phyloP scores from a whole-genome alignment of 1,140 invertebrate genomes.

The Euwallacea fornicatus region DNA sequence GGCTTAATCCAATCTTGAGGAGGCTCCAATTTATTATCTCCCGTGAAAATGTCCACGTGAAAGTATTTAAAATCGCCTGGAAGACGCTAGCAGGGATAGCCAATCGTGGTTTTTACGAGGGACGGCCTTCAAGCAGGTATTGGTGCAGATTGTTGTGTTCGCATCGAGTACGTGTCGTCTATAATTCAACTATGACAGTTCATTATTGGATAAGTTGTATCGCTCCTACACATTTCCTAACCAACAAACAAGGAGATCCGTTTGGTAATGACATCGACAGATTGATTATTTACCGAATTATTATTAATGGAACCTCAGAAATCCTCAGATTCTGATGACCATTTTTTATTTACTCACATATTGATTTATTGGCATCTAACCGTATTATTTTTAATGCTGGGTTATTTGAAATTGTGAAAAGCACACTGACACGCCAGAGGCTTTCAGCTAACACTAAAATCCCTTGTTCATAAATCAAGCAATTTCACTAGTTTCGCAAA shows the following conservation, averaged over 20 bases:
- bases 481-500: conserved; percentile 18
- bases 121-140: not conserved
- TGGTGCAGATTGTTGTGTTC: conserved; percentile 28
- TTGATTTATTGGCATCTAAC: conserved; percentile 20
- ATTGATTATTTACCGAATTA: conserved; percentile 47
- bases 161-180: conserved; percentile 41
- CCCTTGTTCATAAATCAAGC: conserved; percentile 19
- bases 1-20: too few relatives aligned
- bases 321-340: conserved; percentile 19
- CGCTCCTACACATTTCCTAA: conserved; percentile 48
- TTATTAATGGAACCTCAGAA: conserved; percentile 40
- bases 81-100: too few relatives aligned
- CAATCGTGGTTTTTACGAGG: too few relatives aligned
- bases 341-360: conserved; percentile 11
- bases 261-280: conserved; percentile 43
- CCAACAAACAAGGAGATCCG: conserved; percentile 46
- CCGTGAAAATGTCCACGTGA: too few relatives aligned
- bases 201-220: conserved; percentile 51
- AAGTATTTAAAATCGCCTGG: too few relatives aligned
- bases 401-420: not conserved
- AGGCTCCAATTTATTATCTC: too few relatives aligned
- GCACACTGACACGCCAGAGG: not conserved
- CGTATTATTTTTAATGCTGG: conserved; percentile 8
- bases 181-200: conserved; percentile 52
- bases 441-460: conserved; percentile 20